Percentiles rank a stretch among this genome's conserved stretches.
Evolutionary conservation across 2,888 invertebrate species (phyloP).

Genomic region (Chydorus sphaericus): DNA sequence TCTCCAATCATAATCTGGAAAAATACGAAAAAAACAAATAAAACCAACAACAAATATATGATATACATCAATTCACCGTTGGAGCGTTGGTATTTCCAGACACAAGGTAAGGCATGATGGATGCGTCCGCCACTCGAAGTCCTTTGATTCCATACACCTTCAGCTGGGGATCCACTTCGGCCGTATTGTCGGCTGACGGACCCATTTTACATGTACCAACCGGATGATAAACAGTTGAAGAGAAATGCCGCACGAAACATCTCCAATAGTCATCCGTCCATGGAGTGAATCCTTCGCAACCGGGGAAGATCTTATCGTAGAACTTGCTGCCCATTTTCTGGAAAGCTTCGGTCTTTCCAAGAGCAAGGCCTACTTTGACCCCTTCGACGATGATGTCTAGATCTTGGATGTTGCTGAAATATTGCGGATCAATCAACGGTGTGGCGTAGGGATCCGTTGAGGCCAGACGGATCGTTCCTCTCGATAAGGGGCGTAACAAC

Average conservation of each 20-base stretch:
- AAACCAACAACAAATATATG: not conserved
- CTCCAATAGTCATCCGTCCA: constrained; percentile 80
- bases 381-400: constrained; percentile 63
- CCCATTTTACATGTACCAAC: constrained; percentile 58
- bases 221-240: constrained; percentile 45
- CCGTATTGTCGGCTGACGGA: constrained; percentile 33
- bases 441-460: constrained; percentile 49
- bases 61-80: constrained; percentile 23
- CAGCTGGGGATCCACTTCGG: constrained; percentile 49
- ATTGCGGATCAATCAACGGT: constrained; percentile 80
- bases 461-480: constrained; percentile 47
- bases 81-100: constrained; percentile 57
- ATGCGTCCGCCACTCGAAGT: constrained; percentile 51
- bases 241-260: constrained; percentile 65
- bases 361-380: constrained; percentile 55
- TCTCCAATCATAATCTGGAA: constrained; percentile 47
- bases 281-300: constrained; percentile 59
- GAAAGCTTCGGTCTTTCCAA: constrained; percentile 43
- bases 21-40: not conserved
- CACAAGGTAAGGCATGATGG: constrained; percentile 46
- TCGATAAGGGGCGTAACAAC: constrained; percentile 48
- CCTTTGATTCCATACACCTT: constrained; percentile 48
- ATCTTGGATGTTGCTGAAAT: constrained; percentile 73
- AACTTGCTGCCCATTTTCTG: constrained; percentile 62
- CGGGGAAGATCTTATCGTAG: constrained; percentile 57